Conservation (phyloP, 2,113 vertebrate species). For the Anarhynchus alexandrinus region DNA sequence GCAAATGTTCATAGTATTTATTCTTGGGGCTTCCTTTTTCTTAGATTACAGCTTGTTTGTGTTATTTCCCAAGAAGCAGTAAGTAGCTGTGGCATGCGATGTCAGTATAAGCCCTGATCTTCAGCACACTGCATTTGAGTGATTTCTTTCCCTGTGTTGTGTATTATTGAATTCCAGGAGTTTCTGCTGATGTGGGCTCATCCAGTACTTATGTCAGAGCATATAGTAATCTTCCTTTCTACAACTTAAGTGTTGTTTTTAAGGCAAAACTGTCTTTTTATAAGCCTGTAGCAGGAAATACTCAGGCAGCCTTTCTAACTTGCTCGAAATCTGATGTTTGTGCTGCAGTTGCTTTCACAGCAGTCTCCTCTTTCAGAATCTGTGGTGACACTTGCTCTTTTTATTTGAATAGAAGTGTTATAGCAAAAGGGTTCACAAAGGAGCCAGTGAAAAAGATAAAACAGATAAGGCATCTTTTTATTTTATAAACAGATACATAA, state of each 20-base stretch:
- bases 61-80: neutral
- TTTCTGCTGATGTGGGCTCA: neutral
- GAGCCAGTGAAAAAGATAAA: neutral
- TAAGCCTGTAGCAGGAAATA: neutral
- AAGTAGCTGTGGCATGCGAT: neutral
- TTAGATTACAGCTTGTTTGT: neutral
- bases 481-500: neutral
- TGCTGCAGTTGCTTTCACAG: constrained; percentile 16
- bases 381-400: neutral
- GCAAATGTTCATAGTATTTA: constrained; percentile 30
- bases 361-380: constrained; percentile 2
- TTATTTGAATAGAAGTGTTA: neutral
- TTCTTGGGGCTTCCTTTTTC: neutral
- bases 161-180: neutral
- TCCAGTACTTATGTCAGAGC: neutral
- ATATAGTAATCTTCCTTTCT: neutral
- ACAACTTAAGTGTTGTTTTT: neutral
- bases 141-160: neutral
- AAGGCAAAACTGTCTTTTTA: neutral
- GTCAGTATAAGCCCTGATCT: neutral
- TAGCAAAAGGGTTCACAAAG: neutral
- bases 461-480: neutral
- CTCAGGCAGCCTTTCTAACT: neutral
- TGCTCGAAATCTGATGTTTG: neutral
- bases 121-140: neutral